Percentiles rank a stretch among this genome's conserved stretches.
These are phyloP conservation scores for Notiomystis cincta DNA, from an alignment of 2,113 vertebrate genomes.

Conservation along the genomic window DNA sequence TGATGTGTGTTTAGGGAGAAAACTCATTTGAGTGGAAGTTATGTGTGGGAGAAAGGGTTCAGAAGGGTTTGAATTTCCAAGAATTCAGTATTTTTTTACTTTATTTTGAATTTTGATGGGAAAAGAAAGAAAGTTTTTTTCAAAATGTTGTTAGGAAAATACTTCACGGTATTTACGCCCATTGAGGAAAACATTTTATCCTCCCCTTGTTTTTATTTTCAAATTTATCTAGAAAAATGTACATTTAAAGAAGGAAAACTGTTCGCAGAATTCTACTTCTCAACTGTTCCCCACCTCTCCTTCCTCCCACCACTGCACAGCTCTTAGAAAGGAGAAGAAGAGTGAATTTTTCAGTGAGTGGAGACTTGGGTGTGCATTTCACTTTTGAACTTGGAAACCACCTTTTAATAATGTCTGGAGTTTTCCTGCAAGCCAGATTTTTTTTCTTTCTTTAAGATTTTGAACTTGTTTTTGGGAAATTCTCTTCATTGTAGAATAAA, in stretches of 20 bases:
- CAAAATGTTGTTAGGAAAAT: neutral
- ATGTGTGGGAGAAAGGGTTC: neutral
- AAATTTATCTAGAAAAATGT: neutral
- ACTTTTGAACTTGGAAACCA: neutral
- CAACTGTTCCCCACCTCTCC: neutral
- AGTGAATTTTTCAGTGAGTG: neutral
- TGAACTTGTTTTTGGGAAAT: neutral
- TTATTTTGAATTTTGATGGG: neutral
- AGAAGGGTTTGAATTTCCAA: neutral
- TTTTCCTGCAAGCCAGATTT: neutral
- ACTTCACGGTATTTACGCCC: neutral
- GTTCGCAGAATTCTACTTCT: neutral
- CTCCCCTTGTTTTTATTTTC: neutral
- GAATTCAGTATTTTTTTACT: neutral
- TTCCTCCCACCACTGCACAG: neutral
- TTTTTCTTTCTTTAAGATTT: neutral
- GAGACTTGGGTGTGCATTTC: neutral
- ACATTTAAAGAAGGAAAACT: neutral
- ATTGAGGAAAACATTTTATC: neutral
- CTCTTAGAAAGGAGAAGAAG: neutral
- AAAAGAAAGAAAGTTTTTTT: fast-evolving
- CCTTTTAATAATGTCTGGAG: neutral
- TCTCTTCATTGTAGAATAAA: neutral
- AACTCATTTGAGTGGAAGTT: neutral
- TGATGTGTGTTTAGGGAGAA: neutral